Evolutionary conservation across 2,797 vertebrate genomes (phyloP), one percentile per base, ranked within the genome.

Genomic region (Scleropages formosus): DNA sequence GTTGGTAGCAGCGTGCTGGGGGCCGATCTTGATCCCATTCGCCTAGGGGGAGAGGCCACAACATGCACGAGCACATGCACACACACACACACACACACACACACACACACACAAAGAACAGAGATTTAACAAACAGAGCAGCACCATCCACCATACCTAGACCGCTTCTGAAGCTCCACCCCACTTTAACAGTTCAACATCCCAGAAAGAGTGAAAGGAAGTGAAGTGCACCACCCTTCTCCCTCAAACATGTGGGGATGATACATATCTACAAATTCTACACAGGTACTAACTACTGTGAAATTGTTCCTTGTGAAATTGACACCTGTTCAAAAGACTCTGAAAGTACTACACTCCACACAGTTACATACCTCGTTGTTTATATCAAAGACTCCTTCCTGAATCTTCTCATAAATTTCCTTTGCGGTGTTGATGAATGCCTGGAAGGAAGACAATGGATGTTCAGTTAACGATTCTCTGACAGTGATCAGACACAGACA

Each of bases 401-500:
- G 97, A 85, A 99, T 99, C 93, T 99, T 99, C 92, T 98, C 97
- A 64, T 98, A 99, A 90, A 99, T 99, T 91, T 98, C 97, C 93
- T 98, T 99, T 88, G 97, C 97, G 86, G 97, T 99, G 90, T 99
- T 98, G 92, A 99, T 99, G 93, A 99, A 99, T 72, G 97, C 97
- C 97, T 99, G 84, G 83, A 92, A 81, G 0, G 84, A 88, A 49
- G 78, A 69, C 62, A 20, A 75, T n/a, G 74, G 18, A 59, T 44
- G 24, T 68, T 47, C 49, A 59, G 59, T 61, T 9, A 15, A 4
- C 4, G 1, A 13, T 3, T 18, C 4, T 61, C 59, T n/a, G 59
- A 20, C 15, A 16, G 18, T 13, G 61, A 20, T n/a, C 20, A 18
- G 59, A 59, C 0, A 24, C 13, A 4, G 13, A 1, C 12, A 66